Base-by-base conservation (phyloP, 2,888 invertebrate genomes). In the Ophion slaviceki region DNA sequence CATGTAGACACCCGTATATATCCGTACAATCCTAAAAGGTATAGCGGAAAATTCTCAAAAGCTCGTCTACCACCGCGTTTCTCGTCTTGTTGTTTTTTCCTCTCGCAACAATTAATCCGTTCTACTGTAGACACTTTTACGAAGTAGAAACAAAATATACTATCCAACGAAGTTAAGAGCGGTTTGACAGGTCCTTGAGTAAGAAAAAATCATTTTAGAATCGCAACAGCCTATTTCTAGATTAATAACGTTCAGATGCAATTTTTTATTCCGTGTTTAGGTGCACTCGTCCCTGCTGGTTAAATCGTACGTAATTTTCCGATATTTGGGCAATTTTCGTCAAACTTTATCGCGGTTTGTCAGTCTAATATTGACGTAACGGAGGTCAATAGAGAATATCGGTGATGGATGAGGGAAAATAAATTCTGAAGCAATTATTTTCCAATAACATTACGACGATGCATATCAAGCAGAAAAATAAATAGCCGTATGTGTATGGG, bases 41-140 rank as follows among this genome's bases (percentile, higher is more conserved):
- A 67, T 17, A 24, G 47, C 10, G 47, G 47, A 36, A 14, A 68
- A 57, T 28, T 28, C 57, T 68, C 14, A n/a, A 59, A 71, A 71
- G 32, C 20, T 40, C 32, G 36, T 40, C 32, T n/a, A 47, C n/a
- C 20, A 17, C n/a, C 24, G 17, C 10, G 17, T 47, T 53, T 53
- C 24, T 62, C 62, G n/a, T 24, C n/a, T 20, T 8, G 57, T 59
- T 72, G 14, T 61, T 61, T 36, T 36, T 36, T 40, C 10, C 36
- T 57, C 36, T 57, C 17, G 14, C 17, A 3, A 67, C 66, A 59
- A 77, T 77, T 57, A 77, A 57, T 17, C 40, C 24, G 57, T 53
- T 77, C 40, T 17, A 53, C 10, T 47, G 24, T 20, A 32, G 28
- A n/a, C 32, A 62, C 24, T 53, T 66, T 57, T 57, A 32, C 28